Percentiles rank a stretch among this genome's conserved stretches.
Conservation (phyloP, 2,113 vertebrate species). For the Clupea harengus region DNA sequence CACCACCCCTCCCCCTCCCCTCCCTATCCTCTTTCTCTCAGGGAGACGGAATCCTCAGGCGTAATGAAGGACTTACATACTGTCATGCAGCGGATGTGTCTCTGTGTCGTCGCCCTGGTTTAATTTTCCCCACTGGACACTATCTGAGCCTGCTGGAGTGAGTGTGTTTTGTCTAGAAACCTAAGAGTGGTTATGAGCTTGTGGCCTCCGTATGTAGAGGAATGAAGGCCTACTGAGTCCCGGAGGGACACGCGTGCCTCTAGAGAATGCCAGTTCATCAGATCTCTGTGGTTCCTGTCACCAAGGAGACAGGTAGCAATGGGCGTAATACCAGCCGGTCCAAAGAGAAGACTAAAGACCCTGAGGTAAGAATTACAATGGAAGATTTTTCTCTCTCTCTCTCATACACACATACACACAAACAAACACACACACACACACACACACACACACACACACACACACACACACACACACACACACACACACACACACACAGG, state of each 20-base stretch:
- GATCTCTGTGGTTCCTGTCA: constrained; percentile 85
- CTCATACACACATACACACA: neutral
- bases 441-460: constrained; percentile 37
- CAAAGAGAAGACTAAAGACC: constrained; percentile 77
- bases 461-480: constrained; percentile 14
- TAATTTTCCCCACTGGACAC: neutral
- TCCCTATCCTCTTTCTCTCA: neutral
- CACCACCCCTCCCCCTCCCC: constrained; percentile 21
- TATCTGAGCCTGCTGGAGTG: constrained; percentile 11
- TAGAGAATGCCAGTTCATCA: constrained; percentile 88
- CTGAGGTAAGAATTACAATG: constrained; percentile 76
- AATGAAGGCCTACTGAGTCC: constrained; percentile 54
- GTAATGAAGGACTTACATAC: constrained; percentile 1
- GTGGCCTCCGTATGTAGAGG: constrained; percentile 40
- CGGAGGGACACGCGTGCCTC: constrained; percentile 20
- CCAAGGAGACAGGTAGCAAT: constrained; percentile 74
- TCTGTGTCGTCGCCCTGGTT: neutral
- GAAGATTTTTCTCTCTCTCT: neutral
- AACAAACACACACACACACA: neutral
- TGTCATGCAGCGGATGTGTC: neutral
- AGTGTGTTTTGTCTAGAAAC: no score
- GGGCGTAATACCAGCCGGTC: constrained; percentile 79
- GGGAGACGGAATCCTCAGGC: constrained; percentile 7
- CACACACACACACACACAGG: neutral
- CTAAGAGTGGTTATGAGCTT: neutral